Conservation (phyloP, 2,888 invertebrate species). For the Odontocolon sp. region DNA sequence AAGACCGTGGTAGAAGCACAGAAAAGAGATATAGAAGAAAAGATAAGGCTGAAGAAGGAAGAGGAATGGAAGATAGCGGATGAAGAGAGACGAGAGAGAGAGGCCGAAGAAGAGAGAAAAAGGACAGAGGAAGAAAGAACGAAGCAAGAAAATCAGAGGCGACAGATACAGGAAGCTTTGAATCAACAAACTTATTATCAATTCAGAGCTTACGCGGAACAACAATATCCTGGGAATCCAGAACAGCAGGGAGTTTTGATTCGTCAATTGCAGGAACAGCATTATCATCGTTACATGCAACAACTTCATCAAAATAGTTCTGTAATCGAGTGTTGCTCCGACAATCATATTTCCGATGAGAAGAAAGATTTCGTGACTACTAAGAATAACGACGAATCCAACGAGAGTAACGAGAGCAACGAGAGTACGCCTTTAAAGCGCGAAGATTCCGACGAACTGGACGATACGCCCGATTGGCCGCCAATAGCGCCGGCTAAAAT, state of each 20-base stretch:
- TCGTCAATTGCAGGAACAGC: conserved; percentile 97
- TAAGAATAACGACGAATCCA: conserved; percentile 74
- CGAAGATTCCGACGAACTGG: conserved; percentile 71
- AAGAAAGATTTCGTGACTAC: conserved; percentile 59
- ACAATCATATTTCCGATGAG: conserved; percentile 64
- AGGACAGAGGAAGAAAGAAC: conserved; percentile 86
- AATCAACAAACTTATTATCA: conserved; percentile 97
- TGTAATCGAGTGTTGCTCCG: conserved; percentile 66
- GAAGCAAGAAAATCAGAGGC: conserved; percentile 85
- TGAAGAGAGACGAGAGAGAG: conserved; percentile 84
- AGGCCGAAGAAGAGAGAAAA: conserved; percentile 77
- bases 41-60: conserved; percentile 85
- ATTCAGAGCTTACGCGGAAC: conserved; percentile 95
- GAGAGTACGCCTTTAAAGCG: conserved; percentile 67
- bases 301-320: conserved; percentile 86
- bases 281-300: conserved; percentile 99
- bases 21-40: conserved; percentile 92
- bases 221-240: conserved; percentile 92
- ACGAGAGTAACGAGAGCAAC: conserved; percentile 70
- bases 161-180: conserved; percentile 96
- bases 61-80: conserved; percentile 83
- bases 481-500: conserved; percentile 91
- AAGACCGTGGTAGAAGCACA: conserved; percentile 95
- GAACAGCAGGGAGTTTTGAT: conserved; percentile 97
- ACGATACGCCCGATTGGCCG: conserved; percentile 78